These are phyloP conservation scores for Eumerus sabulonum DNA, from an alignment of 2,888 invertebrate species.

Conservation along the genomic window DNA sequence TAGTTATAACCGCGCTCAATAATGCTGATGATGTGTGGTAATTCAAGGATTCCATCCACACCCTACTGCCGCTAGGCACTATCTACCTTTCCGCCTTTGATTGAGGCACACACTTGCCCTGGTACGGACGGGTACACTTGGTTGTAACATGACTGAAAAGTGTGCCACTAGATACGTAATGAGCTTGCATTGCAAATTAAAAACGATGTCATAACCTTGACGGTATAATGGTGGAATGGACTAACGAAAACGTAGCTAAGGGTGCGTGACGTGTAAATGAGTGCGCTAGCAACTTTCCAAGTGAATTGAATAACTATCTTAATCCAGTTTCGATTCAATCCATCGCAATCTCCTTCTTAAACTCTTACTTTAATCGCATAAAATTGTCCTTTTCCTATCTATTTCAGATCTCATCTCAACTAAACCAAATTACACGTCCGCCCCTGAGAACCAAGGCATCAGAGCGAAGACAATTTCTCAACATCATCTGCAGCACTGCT, in stretches of 20 bases:
- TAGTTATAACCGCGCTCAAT: conserved; percentile 57
- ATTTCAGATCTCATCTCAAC: conserved; percentile 17
- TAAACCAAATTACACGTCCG: conserved; percentile 63
- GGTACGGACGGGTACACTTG: conserved; percentile 2
- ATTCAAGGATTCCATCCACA: conserved; percentile 50
- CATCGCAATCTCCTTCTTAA: neutral
- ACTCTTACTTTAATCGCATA: conserved; percentile 54
- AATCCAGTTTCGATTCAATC: conserved; percentile 4
- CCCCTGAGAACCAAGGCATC: conserved; percentile 7
- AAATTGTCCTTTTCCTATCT: conserved; percentile 50
- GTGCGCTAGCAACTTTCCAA: neutral
- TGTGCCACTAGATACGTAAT: conserved; percentile 51
- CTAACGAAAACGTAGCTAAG: neutral
- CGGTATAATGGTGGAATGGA: neutral
- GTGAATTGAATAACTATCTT: conserved; percentile 13
- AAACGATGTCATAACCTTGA: conserved; percentile 41
- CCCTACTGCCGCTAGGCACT: neutral
- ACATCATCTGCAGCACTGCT: conserved; percentile 39
- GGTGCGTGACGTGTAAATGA: neutral
- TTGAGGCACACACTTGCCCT: conserved; percentile 3
- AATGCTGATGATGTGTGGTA: conserved; percentile 64
- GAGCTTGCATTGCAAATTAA: conserved; percentile 40
- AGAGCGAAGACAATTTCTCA: too few relatives aligned
- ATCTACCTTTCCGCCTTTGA: neutral
- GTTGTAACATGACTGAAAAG: conserved; percentile 40